Conservation (phyloP, 2,113 vertebrate genomes). For the Candoia aspera region DNA sequence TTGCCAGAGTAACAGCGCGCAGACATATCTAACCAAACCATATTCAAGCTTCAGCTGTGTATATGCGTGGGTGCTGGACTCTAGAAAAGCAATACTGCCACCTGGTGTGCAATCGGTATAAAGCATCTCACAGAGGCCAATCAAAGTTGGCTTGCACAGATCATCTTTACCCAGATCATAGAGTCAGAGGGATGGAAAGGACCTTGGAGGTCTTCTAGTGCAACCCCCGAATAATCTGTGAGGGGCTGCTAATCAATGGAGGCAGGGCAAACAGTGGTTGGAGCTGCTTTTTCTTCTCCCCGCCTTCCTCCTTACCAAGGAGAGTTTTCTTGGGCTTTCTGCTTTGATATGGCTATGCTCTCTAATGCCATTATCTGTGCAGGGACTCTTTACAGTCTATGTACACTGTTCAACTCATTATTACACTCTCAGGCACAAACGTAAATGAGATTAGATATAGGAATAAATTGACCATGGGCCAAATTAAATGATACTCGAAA, state of each 20-base stretch:
- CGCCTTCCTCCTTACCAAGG: not conserved
- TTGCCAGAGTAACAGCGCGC: not conserved
- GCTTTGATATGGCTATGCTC: not conserved
- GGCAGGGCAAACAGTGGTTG: not conserved
- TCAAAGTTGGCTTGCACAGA: not conserved
- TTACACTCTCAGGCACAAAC: not conserved
- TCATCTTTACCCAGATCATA: not conserved
- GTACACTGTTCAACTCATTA: not conserved
- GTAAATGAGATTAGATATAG: not conserved
- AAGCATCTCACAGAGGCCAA: not conserved
- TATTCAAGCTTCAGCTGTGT: not conserved
- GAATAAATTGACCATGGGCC: not conserved
- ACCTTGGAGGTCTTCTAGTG: not conserved
- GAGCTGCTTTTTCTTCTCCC: not conserved
- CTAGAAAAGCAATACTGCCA: constrained; percentile 28
- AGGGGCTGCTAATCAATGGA: not conserved
- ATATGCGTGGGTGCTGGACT: not conserved
- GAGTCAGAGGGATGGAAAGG: not conserved
- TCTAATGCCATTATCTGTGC: not conserved
- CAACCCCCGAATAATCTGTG: not conserved
- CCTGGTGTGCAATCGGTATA: not conserved
- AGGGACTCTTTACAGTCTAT: not conserved
- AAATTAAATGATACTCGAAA: not conserved
- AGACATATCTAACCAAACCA: not conserved
- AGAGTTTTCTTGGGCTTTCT: not conserved